Evolutionary conservation across 1,140 invertebrate species (phyloP), one percentile per base, ranked within the genome.

Genomic region (Varroa destructor): DNA sequence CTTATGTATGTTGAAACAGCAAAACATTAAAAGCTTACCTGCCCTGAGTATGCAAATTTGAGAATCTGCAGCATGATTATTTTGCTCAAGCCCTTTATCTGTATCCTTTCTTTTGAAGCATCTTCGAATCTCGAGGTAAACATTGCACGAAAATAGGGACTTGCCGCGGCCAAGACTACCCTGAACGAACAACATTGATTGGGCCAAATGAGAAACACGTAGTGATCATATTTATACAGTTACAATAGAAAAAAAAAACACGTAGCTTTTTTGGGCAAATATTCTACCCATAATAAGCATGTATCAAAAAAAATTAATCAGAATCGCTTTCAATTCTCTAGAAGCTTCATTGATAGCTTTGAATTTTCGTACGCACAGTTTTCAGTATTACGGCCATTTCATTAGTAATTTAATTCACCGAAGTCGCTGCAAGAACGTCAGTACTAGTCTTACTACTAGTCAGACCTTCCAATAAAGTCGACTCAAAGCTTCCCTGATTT

Each of bases 91-190:
- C 61, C 61, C 40, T 67, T 67, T 14, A 67, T 67, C 37, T 25
- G 61, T 43, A 67, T 67, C 1, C 61, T 2, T 8, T 40, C 12
- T 40, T 67, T 67, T 12, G 61, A 67, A 67, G 61, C 61, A 8
- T 67, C 61, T 46, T 67, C 61, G 61, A 67, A 67, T 67, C 61
- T 37, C 40, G 61, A 67, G 40, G 61, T 67, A 46, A 67, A 67
- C 61, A 67, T 67, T 46, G 61, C 61, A 10, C 61, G 12, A 37
- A 67, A 67, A 40, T 67, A 67, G 1, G 61, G 61, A 40, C 61
- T 67, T 40, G 61, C 61, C 8, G 61, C 61, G 40, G 61, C 61
- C 40, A 67, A 37, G 40, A 67, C 61, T 46, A 67, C 61, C 36
- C 61, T 67, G 61, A 40, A 67, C 8, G 3, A 51, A 51, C 3